Conservation (phyloP, 1,140 invertebrate genomes). For the Macrobrachium nipponense region DNA sequence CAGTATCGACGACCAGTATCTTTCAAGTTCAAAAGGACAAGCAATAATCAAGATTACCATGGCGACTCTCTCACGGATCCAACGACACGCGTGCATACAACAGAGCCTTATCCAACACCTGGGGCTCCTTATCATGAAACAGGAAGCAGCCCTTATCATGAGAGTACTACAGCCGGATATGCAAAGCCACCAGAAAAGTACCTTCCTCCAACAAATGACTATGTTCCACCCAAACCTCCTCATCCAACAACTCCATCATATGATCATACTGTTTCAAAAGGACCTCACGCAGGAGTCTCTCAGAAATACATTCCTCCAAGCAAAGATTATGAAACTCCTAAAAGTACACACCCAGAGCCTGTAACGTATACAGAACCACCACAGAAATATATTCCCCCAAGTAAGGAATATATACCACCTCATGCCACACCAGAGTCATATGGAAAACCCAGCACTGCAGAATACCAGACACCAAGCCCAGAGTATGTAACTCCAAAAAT, state of each 20-base stretch:
- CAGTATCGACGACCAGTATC: conserved; percentile 59
- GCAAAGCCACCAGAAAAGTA: too few relatives aligned
- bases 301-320: neutral
- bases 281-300: neutral
- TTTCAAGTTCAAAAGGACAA: conserved; percentile 54
- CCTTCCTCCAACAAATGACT: too few relatives aligned
- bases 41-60: neutral
- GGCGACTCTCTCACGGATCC: neutral
- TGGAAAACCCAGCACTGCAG: neutral
- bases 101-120: conserved; percentile 13
- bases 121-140: neutral
- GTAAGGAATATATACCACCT: conserved; percentile 33
- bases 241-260: neutral
- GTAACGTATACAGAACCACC: conserved; percentile 7
- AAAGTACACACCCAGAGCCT: neutral
- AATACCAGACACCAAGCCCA: conserved; percentile 10
- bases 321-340: conserved; percentile 11
- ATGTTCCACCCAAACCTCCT: neutral
- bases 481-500: conserved; percentile 18
- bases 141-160: neutral
- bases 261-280: neutral
- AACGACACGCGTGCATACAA: neutral
- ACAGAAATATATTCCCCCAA: conserved; percentile 27
- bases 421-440: neutral
- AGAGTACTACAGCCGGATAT: neutral